Percentiles rank a stretch among this genome's conserved stretches.
phyloP scores from a whole-genome alignment of 2,888 invertebrate genomes.

The Phengaris alcon region DNA sequence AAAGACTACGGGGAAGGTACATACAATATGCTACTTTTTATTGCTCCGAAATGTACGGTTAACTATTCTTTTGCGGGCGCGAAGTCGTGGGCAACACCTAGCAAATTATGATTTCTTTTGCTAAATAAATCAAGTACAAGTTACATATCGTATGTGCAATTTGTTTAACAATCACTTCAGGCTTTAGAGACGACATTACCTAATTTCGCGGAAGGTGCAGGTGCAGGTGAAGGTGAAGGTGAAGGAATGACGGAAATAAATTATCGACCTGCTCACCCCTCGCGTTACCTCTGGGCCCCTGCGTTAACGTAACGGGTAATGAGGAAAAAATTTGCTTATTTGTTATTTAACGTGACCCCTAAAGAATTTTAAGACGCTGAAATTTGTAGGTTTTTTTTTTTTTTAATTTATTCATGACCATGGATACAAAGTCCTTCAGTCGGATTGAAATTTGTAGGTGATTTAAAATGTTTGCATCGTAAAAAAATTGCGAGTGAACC shows the following conservation, averaged over 20 bases:
- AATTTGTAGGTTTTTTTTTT: neutral
- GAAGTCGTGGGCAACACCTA: too few relatives aligned
- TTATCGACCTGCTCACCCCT: neutral
- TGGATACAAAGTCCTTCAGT: too few relatives aligned
- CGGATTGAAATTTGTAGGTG: neutral
- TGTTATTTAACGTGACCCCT: conserved; percentile 1
- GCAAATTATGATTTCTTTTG: too few relatives aligned
- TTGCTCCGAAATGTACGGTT: too few relatives aligned
- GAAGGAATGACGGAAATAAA: neutral
- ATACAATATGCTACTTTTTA: too few relatives aligned
- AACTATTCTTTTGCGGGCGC: too few relatives aligned
- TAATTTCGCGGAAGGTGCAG: neutral
- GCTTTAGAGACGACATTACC: neutral
- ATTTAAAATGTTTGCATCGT: neutral
- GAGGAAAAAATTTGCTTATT: neutral
- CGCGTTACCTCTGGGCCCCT: neutral
- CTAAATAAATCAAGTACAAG: too few relatives aligned
- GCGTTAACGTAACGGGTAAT: neutral
- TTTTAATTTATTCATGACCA: too few relatives aligned
- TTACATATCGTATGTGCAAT: too few relatives aligned
- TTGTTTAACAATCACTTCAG: too few relatives aligned
- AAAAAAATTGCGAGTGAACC: neutral
- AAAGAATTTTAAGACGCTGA: neutral
- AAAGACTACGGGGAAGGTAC: too few relatives aligned
- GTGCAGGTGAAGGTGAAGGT: too few relatives aligned